A percentile compares a stretch with the other conserved stretches of the same genome.
Conservation (phyloP, 2,797 vertebrate genomes). For the Mus minutoides region DNA sequence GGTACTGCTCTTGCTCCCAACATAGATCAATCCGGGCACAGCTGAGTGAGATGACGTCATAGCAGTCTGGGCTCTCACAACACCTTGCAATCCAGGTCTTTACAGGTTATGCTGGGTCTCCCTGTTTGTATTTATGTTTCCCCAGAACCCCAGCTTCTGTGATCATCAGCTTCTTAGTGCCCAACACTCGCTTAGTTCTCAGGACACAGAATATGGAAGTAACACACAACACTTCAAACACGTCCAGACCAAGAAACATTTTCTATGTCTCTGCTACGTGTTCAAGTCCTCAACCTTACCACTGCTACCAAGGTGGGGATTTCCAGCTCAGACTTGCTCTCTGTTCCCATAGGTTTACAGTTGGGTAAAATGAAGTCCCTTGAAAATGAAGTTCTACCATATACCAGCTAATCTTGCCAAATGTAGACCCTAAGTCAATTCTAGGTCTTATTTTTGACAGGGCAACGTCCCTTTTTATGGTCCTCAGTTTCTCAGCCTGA, state of each 20-base stretch:
- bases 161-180: not conserved
- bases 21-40: not conserved
- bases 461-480: not conserved
- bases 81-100: not conserved
- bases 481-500: not conserved
- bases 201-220: not conserved
- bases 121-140: not conserved
- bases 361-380: not conserved
- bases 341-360: not conserved
- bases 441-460: not conserved
- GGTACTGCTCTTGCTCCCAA: not conserved
- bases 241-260: not conserved
- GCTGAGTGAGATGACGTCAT: fast-evolving
- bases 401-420: not conserved
- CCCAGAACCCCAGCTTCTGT: not conserved
- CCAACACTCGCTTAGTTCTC: not conserved
- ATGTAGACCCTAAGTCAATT: not conserved
- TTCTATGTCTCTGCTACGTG: not conserved
- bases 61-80: not conserved
- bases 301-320: not conserved
- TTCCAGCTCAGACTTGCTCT: not conserved
- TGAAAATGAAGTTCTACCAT: not conserved
- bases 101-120: fast-evolving
- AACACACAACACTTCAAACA: not conserved
- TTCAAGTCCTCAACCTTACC: fast-evolving